A percentile compares a stretch with the other conserved stretches of the same genome.
These are phyloP conservation scores for Scolanthus callimorphus DNA, from an alignment of 92 coral and sea anemone genomes.

Conservation along the genomic window DNA sequence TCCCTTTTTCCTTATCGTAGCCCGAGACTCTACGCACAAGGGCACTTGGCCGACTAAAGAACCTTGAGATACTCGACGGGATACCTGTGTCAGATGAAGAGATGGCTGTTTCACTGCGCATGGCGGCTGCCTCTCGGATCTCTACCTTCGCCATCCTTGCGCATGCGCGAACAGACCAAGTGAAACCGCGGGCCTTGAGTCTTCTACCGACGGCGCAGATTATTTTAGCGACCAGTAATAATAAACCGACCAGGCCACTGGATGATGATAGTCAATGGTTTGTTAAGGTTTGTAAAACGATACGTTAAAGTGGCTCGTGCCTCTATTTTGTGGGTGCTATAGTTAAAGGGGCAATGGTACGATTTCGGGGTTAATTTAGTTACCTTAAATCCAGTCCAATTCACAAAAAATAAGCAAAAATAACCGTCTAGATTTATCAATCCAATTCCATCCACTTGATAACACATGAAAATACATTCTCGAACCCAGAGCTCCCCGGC, in stretches of 20 bases:
- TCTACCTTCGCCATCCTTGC: slow-evolving; percentile 90
- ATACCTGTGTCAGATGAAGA: slow-evolving; percentile 70
- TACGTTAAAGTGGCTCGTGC: no score
- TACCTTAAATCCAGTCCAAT: no score
- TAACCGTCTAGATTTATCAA: no score
- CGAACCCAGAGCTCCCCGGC: no score
- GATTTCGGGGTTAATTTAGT: no score
- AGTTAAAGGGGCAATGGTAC: no score
- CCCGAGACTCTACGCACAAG: slow-evolving; percentile 75
- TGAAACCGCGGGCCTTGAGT: slow-evolving; percentile 71
- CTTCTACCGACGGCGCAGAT: slow-evolving; percentile 82
- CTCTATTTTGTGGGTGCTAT: no score
- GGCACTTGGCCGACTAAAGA: slow-evolving; percentile 84
- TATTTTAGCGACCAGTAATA: slow-evolving; percentile 60
- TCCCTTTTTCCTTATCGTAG: no score
- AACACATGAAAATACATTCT: no score
- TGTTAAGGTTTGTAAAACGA: slow-evolving; percentile 73
- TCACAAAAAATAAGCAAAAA: no score
- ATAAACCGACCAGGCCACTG: slow-evolving; percentile 62
- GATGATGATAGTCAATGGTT: slow-evolving; percentile 96
- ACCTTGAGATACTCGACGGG: slow-evolving; percentile 76
- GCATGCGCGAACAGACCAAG: slow-evolving; percentile 89
- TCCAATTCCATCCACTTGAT: no score
- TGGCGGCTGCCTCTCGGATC: slow-evolving; percentile 93
- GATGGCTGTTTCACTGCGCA: slow-evolving; percentile 70